These are phyloP conservation scores for Penaeus chinensis DNA, from an alignment of 1,140 invertebrate species.

Conservation along the genomic window DNA sequence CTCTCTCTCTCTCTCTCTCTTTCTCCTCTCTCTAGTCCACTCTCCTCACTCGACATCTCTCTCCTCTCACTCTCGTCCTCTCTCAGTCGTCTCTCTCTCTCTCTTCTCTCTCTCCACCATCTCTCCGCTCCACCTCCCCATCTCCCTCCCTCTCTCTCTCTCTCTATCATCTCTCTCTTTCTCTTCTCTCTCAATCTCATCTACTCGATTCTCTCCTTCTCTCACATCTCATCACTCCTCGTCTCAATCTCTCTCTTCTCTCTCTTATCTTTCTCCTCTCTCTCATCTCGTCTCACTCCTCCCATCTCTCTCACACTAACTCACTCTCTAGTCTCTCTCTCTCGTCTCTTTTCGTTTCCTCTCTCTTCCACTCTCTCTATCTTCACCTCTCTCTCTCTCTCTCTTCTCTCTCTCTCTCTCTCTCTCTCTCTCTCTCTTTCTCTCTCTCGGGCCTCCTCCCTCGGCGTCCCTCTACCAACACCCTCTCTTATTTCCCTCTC, in stretches of 20 bases:
- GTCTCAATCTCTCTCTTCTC: no score
- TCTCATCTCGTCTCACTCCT: no score
- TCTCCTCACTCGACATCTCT: neutral
- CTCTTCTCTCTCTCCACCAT: no score
- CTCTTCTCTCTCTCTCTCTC: neutral
- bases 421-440: neutral
- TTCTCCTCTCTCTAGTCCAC: neutral
- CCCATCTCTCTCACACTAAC: no score
- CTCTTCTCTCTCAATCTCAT: no score
- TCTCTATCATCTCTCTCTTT: no score
- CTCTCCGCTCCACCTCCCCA: no score
- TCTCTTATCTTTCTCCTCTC: no score
- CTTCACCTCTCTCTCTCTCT: neutral
- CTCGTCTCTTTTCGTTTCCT: conserved; percentile 11
- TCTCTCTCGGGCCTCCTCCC: neutral
- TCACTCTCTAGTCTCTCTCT: neutral
- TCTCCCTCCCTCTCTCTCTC: no score
- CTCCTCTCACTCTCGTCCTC: neutral
- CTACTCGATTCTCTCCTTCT: no score
- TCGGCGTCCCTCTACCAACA: neutral
- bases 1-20: neutral
- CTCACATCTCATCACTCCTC: no score
- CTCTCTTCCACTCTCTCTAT: conserved; percentile 24
- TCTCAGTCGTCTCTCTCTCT: conserved; percentile 6
- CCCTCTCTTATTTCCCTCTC: neutral